These are phyloP conservation scores for Muscina levida DNA, from an alignment of 2,888 invertebrate species.

Conservation along the genomic window DNA sequence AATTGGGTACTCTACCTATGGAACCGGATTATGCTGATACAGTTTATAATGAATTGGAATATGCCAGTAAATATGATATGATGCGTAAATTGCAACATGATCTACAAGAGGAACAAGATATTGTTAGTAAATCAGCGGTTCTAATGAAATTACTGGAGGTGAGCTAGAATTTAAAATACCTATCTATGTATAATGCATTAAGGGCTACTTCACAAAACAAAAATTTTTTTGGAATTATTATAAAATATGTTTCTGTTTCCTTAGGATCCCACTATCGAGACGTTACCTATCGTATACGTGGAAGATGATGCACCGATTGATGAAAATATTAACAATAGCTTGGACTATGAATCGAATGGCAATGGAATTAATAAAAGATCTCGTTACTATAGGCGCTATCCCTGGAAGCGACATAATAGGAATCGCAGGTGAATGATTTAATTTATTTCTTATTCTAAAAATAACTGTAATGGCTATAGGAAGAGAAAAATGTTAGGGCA, in stretches of 20 bases:
- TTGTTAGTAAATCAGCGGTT: conserved; percentile 78
- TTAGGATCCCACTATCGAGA: conserved; percentile 77
- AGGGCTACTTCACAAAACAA: too few species aligned
- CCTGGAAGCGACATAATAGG: conserved; percentile 83
- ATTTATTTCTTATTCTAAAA: too few species aligned
- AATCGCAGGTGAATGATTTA: conserved; percentile 77
- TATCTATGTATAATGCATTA: neutral
- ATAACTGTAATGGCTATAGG: too few species aligned
- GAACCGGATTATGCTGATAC: conserved; percentile 75
- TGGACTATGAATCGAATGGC: conserved; percentile 60
- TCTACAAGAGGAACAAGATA: conserved; percentile 78
- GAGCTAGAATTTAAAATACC: conserved; percentile 47
- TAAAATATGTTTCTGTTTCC: neutral
- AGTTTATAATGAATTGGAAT: conserved; percentile 74
- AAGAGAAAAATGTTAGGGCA: too few species aligned
- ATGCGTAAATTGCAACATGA: conserved; percentile 76
- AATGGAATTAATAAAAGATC: conserved; percentile 80
- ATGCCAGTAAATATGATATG: conserved; percentile 75
- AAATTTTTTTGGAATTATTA: neutral
- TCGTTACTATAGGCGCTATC: conserved; percentile 83
- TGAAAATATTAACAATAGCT: conserved; percentile 68
- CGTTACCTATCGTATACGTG: conserved; percentile 78
- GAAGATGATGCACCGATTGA: conserved; percentile 71
- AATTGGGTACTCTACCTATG: conserved; percentile 67
- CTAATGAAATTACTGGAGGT: conserved; percentile 79